Percentiles rank a stretch among this genome's conserved stretches.
These are phyloP conservation scores for Rhyacophila evoluta DNA, from an alignment of 2,888 invertebrate genomes.

Conservation along the genomic window DNA sequence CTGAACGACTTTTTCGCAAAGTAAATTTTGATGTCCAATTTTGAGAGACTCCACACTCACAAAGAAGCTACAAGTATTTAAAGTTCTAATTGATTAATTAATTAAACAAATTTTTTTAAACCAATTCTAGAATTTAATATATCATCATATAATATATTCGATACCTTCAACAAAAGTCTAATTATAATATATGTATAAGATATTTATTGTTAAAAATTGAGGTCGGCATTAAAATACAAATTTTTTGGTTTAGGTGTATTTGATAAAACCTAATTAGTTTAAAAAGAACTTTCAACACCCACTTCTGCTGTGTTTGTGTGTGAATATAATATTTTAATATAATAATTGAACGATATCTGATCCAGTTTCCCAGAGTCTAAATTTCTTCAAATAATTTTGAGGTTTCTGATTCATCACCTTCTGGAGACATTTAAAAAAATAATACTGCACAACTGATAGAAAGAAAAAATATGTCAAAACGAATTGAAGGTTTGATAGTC, in stretches of 20 bases:
- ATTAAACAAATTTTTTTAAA: too few species aligned
- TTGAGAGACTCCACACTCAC: neutral
- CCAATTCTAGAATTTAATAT: too few species aligned
- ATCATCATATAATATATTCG: too few species aligned
- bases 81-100: too few species aligned
- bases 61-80: neutral
- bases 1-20: neutral
- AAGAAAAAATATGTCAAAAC: conserved; percentile 41
- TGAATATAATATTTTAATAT: neutral
- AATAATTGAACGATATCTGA: neutral
- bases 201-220: too few species aligned
- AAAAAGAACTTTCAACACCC: neutral
- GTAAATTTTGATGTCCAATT: neutral
- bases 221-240: too few species aligned
- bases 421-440: conserved; percentile 55
- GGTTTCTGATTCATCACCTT: conserved; percentile 28
- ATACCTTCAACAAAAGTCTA: too few species aligned
- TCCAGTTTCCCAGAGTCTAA: neutral
- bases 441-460: conserved; percentile 55
- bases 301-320: neutral
- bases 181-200: too few species aligned
- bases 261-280: too few species aligned
- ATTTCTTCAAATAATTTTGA: conserved; percentile 3
- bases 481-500: conserved; percentile 33
- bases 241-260: too few species aligned